phyloP scores from a whole-genome alignment of 2,113 vertebrate genomes.

The Sorex araneus region DNA sequence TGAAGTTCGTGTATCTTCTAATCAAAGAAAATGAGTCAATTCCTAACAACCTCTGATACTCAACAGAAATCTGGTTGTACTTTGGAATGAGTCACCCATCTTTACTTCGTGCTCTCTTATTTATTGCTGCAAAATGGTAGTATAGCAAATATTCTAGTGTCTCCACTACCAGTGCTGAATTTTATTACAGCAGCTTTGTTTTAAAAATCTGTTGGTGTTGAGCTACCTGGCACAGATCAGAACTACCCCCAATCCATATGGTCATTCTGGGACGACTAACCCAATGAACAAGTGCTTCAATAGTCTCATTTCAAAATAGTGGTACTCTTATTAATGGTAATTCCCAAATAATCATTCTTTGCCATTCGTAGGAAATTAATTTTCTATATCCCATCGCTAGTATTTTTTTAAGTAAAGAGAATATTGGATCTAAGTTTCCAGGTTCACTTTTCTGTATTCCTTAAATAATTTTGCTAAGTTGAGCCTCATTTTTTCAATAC shows the following conservation, averaged over 20 bases:
- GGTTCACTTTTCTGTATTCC: constrained; percentile 33
- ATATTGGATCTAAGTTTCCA: constrained; percentile 5
- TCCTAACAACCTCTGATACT: constrained; percentile 71
- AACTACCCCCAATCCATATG: no score
- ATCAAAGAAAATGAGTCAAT: constrained; percentile 72
- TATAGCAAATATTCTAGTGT: neutral
- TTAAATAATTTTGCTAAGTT: constrained; percentile 38
- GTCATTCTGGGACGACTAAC: neutral
- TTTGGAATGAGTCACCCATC: constrained; percentile 68
- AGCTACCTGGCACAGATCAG: neutral
- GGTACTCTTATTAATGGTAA: neutral
- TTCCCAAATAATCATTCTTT: constrained; percentile 1
- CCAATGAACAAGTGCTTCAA: neutral
- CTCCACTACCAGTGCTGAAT: neutral
- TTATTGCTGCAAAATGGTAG: constrained; percentile 19
- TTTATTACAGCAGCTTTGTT: constrained; percentile 25
- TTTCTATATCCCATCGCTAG: neutral
- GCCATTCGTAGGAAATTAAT: neutral
- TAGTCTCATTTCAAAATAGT: neutral
- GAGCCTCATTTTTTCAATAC: constrained; percentile 19
- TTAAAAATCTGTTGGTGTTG: constrained; percentile 29
- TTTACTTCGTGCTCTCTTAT: constrained; percentile 49
- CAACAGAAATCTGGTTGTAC: constrained; percentile 67
- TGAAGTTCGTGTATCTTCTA: constrained; percentile 80
- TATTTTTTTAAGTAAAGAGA: constrained; percentile 34